Conservation (phyloP, 2,797 vertebrate genomes). For the Pseudopleuronectes americanus region DNA sequence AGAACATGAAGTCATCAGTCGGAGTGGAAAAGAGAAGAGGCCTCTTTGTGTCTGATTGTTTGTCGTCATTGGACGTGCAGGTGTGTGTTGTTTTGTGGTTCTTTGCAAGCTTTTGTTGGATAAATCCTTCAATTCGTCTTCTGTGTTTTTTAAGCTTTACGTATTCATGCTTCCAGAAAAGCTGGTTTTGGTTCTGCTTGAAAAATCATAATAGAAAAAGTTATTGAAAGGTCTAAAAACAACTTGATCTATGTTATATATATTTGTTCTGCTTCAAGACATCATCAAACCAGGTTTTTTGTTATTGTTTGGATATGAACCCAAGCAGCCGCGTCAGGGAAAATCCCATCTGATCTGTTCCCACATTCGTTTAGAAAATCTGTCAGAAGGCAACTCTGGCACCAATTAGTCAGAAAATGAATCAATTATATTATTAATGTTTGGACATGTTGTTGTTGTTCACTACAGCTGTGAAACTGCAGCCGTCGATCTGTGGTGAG, state of each 20-base stretch:
- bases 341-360: background rate
- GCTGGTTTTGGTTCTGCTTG: background rate
- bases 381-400: constrained; percentile 6
- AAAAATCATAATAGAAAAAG: too few species aligned
- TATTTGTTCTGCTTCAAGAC: background rate
- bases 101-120: background rate
- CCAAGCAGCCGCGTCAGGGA: too few species aligned
- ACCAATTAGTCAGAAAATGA: constrained; percentile 28
- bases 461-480: constrained; percentile 8
- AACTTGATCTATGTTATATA: too few species aligned
- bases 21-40: constrained; percentile 12
- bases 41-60: constrained; percentile 37
- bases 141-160: background rate
- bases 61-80: constrained; percentile 18
- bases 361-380: background rate
- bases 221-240: too few species aligned
- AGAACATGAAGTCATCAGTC: constrained; percentile 44
- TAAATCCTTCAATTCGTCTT: constrained; percentile 5
- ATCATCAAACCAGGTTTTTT: background rate
- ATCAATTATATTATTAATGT: constrained; percentile 15
- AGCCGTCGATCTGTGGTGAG: constrained; percentile 16
- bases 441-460: constrained; percentile 1
- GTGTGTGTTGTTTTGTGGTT: constrained; percentile 6
- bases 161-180: background rate
- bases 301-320: too few species aligned